These are phyloP conservation scores for Sphaerolaimus hirsutus DNA, from an alignment of 2,888 invertebrate genomes.

Conservation along the genomic window DNA sequence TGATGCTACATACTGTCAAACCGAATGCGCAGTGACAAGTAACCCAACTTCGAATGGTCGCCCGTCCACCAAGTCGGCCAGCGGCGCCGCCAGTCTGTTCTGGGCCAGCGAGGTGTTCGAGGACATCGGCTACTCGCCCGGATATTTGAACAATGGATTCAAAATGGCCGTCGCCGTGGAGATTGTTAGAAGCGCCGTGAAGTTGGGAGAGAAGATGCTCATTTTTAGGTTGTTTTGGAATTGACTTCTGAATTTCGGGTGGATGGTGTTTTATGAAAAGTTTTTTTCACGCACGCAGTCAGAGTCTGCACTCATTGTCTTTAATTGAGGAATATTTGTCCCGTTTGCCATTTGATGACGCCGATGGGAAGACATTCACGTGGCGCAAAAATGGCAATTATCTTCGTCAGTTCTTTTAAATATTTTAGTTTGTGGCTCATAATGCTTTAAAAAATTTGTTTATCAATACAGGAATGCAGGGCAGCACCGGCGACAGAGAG, in stretches of 20 bases:
- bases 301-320: conserved; percentile 77
- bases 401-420: conserved; percentile 53
- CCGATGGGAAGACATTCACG: conserved; percentile 30
- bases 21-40: too few species aligned
- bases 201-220: conserved; percentile 61
- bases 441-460: too few species aligned
- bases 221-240: conserved; percentile 50
- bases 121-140: conserved; percentile 47
- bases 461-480: conserved; percentile 58
- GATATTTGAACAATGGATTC: conserved; percentile 67
- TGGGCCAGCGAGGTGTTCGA: neutral
- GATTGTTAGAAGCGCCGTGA: conserved; percentile 63
- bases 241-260: too few species aligned
- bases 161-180: conserved; percentile 82
- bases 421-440: too few species aligned
- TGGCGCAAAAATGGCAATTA: conserved; percentile 71
- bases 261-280: too few species aligned
- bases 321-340: conserved; percentile 76
- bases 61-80: too few species aligned
- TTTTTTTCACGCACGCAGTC: conserved; percentile 38
- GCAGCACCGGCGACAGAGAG: conserved; percentile 74
- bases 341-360: conserved; percentile 28
- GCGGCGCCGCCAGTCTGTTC: too few species aligned
- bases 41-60: too few species aligned
- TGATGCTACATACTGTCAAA: too few species aligned